A percentile compares a stretch with the other conserved stretches of the same genome.
Evolutionary conservation across 1,140 invertebrate species (phyloP).

Genomic region (Drosophila lowei): DNA sequence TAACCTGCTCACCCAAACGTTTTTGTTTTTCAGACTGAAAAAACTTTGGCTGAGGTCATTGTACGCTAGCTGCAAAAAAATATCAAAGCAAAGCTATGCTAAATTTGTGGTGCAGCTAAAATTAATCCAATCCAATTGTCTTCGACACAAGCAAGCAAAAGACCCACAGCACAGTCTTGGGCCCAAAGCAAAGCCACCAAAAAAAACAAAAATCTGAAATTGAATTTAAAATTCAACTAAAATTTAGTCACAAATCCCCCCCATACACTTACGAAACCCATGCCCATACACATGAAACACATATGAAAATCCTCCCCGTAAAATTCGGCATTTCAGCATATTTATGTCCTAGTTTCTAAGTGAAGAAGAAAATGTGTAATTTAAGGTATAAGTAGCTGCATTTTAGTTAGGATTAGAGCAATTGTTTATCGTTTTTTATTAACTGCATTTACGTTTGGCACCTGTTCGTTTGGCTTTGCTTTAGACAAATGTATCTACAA

Average conservation of each 20-base stretch:
- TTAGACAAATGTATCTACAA: conserved; percentile 42
- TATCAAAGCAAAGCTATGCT: not conserved
- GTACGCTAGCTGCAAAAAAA: conserved; percentile 66
- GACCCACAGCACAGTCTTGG: conserved; percentile 6
- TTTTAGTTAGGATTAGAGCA: conserved; percentile 53
- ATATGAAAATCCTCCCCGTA: not conserved
- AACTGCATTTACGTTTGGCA: conserved; percentile 61
- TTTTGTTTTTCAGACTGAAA: conserved; percentile 83
- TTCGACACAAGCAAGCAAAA: conserved; percentile 26
- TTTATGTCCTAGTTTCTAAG: conserved; percentile 42
- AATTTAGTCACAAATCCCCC: conserved; percentile 28
- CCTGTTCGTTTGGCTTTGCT: conserved; percentile 48
- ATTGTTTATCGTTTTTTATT: conserved; percentile 45
- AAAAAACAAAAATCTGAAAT: conserved; percentile 53
- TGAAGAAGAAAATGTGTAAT: conserved; percentile 33
- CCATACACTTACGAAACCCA: conserved; percentile 20
- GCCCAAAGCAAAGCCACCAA: conserved; percentile 47
- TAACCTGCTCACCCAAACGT: conserved; percentile 33
- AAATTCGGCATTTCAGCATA: conserved; percentile 19
- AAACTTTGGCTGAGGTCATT: conserved; percentile 82
- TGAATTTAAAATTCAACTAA: conserved; percentile 67
- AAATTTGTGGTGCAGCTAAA: conserved; percentile 26
- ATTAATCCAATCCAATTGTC: conserved; percentile 45
- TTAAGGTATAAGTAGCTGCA: conserved; percentile 45
- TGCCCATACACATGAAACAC: conserved; percentile 32